Conservation (phyloP, 2,888 invertebrate genomes). For the Campoletis raptor region DNA sequence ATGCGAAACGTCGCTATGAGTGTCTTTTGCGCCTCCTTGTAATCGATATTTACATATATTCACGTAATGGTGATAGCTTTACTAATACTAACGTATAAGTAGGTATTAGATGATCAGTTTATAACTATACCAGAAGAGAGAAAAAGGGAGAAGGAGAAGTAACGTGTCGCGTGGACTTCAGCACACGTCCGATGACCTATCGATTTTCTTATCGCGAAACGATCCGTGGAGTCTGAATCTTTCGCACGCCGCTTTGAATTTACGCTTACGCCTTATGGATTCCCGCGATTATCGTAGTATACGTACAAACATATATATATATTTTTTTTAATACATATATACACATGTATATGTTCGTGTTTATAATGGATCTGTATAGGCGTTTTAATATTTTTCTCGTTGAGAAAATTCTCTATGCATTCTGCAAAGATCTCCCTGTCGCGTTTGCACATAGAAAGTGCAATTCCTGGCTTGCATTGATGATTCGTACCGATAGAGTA, state of each 20-base stretch:
- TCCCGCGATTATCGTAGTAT: constrained; percentile 31
- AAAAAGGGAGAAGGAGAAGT: constrained; percentile 26
- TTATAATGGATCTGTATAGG: not conserved
- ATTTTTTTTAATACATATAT: not conserved
- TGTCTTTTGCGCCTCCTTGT: not conserved
- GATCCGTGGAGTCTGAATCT: constrained; percentile 64
- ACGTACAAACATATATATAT: not conserved
- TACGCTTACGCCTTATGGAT: constrained; percentile 53
- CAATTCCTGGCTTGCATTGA: constrained; percentile 52
- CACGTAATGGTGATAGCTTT: not conserved
- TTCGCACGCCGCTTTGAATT: constrained; percentile 55
- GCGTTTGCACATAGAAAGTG: constrained; percentile 61
- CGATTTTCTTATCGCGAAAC: constrained; percentile 67
- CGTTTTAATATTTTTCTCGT: constrained; percentile 14
- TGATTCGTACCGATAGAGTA: constrained; percentile 66
- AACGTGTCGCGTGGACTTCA: constrained; percentile 59
- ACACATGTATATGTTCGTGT: not conserved
- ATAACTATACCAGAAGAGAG: constrained; percentile 34
- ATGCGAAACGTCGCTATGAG: not conserved
- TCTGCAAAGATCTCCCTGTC: constrained; percentile 34
- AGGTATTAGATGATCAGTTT: constrained; percentile 42
- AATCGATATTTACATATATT: not conserved
- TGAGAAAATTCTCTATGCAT: constrained; percentile 39
- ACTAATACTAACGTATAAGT: not conserved
- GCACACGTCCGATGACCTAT: constrained; percentile 66